Percentiles rank a stretch among this genome's conserved stretches.
Conservation (phyloP, 2,888 invertebrate species). For the Elysia crispata region DNA sequence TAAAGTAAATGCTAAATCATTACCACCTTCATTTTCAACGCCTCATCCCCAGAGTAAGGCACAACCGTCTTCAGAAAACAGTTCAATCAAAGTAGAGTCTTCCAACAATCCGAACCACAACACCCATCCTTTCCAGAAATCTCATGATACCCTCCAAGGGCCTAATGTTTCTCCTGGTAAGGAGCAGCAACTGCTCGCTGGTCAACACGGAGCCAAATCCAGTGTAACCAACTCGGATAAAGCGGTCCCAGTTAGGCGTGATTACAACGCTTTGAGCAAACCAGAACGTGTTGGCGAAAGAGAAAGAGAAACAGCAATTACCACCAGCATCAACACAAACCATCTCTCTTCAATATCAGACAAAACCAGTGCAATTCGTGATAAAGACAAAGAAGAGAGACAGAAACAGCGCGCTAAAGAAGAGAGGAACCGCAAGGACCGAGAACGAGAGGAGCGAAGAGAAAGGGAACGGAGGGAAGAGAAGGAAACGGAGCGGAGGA, state of each 20-base stretch:
- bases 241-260: background rate
- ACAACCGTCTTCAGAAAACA: too few relatives aligned
- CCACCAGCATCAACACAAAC: background rate
- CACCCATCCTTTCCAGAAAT: background rate
- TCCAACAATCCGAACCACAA: background rate
- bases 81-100: background rate
- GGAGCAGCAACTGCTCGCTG: slow-evolving; percentile 31
- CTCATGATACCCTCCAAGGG: background rate
- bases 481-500: slow-evolving; percentile 43
- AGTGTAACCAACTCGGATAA: background rate
- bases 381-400: slow-evolving; percentile 33
- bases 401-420: slow-evolving; percentile 26
- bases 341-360: background rate
- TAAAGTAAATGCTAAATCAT: too few relatives aligned
- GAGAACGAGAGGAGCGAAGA: slow-evolving; percentile 41
- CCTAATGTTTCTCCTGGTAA: slow-evolving; percentile 24
- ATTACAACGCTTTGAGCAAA: background rate
- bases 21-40: too few relatives aligned
- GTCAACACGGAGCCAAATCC: background rate
- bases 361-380: background rate
- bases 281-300: background rate
- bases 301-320: background rate
- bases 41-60: too few relatives aligned
- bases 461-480: slow-evolving; percentile 42
- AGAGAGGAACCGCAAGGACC: slow-evolving; percentile 39